Percentiles rank a stretch among this genome's conserved stretches.
Evolutionary conservation across 2,888 invertebrate species (phyloP).

Genomic region (Harpalus rufipes): DNA sequence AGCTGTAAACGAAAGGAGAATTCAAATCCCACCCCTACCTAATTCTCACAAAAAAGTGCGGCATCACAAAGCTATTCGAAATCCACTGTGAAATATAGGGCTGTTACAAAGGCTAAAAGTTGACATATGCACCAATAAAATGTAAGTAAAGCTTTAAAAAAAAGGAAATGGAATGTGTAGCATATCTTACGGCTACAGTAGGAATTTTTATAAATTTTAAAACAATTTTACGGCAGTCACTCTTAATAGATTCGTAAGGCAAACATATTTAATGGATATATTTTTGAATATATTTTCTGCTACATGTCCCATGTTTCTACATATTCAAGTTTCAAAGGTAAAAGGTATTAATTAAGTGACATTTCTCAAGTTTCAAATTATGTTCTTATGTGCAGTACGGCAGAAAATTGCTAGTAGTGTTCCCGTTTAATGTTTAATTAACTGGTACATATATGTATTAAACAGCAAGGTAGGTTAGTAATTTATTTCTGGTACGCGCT

Average conservation of each 20-base stretch:
- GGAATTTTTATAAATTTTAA: too few species aligned
- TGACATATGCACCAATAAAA: neutral
- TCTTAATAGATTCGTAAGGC: too few species aligned
- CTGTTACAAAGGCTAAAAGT: neutral
- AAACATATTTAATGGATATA: neutral
- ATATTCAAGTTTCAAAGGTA: neutral
- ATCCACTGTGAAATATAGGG: neutral
- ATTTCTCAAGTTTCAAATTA: constrained; percentile 3
- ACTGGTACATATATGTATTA: neutral
- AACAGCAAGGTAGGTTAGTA: neutral
- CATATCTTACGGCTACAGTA: too few species aligned
- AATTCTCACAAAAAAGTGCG: neutral
- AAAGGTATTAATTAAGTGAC: neutral
- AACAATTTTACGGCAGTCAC: too few species aligned
- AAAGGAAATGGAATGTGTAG: neutral
- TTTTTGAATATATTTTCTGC: neutral
- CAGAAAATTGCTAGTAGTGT: neutral
- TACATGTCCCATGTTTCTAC: neutral
- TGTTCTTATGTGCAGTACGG: neutral
- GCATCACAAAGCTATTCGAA: neutral
- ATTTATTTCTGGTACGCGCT: neutral
- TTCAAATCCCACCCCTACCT: neutral
- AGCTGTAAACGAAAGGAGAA: neutral
- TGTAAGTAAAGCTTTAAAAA: neutral
- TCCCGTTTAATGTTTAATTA: neutral